Base-by-base conservation (phyloP, 2,888 invertebrate genomes). In the Archips crataeganus region DNA sequence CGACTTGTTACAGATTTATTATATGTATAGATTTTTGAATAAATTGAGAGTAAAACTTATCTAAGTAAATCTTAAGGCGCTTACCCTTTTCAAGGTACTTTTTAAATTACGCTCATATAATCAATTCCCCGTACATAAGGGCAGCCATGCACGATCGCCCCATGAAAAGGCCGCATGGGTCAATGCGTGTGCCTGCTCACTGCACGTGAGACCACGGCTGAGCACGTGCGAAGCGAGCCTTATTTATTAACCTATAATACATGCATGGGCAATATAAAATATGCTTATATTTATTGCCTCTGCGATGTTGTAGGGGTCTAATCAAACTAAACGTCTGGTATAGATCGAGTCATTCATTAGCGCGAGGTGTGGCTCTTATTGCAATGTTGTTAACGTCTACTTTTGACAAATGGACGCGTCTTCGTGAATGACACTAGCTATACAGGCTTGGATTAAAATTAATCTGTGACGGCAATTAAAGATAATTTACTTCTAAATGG, bases 111-210 rank as follows among this genome's bases (percentile, higher is more conserved):
- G 64, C 60, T 34, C 61, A 67, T 71, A 51, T 67, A 71, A 54
- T 59, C 66, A 51, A 65, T 45, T 15, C 34, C 42, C 39, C 63
- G 59, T 68, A 68, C 42, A 49, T 51, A 51, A 49, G 34, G 65
- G 65, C 62, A 64, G 51, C 45, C 39, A 71, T 65, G 71, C 62
- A 65, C 74, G 78, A 49, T 60, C 68, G 67, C 75, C 77, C 77
- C 77, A 77, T 81, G 79, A 77, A 80, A 75, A 76, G 77, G 74
- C 75, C 81, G 82, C 83, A 88, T 85, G 90, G 90, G 89, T 90
- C 90, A 89, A 32, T 79, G 85, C 80, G 80, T 77, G 75, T 78
- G 77, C 75, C 77, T 75, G 67, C 66, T 67, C 73, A 68, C 63
- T 69, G 73, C 68, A 69, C 68, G 73, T 39, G 60, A 65, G 36